phyloP scores from a whole-genome alignment of 2,888 invertebrate species.

The Eupithecia dodoneata region DNA sequence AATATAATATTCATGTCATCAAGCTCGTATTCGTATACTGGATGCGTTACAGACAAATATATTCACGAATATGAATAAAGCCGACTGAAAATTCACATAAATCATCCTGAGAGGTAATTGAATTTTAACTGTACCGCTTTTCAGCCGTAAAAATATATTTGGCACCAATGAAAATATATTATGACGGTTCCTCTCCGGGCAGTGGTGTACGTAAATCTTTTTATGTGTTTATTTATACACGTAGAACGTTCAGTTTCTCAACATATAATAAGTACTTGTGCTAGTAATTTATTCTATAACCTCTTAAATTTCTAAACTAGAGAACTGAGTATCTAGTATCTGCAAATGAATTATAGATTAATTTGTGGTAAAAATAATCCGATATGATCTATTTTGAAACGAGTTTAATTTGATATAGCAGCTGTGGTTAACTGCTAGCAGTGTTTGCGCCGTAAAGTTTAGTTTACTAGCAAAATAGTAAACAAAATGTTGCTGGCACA shows the following conservation, averaged over 20 bases:
- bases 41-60: constrained; percentile 40
- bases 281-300: not conserved
- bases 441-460: constrained; percentile 40
- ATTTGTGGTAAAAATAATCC: constrained; percentile 23
- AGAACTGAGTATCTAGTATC: not conserved
- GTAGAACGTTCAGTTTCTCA: not conserved
- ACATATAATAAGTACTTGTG: not conserved
- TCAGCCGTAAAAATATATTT: constrained; percentile 44
- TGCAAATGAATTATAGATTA: not conserved
- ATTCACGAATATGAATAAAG: constrained; percentile 50
- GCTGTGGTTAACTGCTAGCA: constrained; percentile 32
- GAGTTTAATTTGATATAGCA: constrained; percentile 26
- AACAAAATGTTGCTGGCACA: constrained; percentile 62
- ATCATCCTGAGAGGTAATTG: constrained; percentile 34
- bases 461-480: constrained; percentile 51
- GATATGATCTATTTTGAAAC: constrained; percentile 21
- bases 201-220: not conserved
- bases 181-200: constrained; percentile 9
- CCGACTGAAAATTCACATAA: constrained; percentile 49
- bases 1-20: constrained; percentile 67
- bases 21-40: constrained; percentile 43
- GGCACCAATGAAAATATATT: constrained; percentile 19
- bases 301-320: not conserved
- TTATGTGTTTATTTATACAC: not conserved
- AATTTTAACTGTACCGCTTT: constrained; percentile 48